phyloP scores from a whole-genome alignment of 2,113 vertebrate genomes.

The Pitta sordida region DNA sequence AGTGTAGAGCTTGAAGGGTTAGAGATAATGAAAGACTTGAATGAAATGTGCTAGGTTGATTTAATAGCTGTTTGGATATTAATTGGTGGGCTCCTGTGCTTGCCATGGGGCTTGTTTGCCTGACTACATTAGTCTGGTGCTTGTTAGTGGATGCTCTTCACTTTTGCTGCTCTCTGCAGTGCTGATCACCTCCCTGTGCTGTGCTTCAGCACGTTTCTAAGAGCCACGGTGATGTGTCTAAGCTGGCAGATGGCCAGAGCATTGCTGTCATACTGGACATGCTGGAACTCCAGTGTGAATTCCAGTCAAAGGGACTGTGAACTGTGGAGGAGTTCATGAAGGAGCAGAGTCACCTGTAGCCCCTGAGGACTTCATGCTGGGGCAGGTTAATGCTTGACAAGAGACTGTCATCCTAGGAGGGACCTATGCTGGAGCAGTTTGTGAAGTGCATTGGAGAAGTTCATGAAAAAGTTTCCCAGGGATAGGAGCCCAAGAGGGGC shows the following conservation, averaged over 20 bases:
- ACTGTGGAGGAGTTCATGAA: neutral
- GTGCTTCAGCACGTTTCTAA: neutral
- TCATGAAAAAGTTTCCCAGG: neutral
- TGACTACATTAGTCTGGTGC: neutral
- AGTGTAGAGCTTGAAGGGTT: accelerated
- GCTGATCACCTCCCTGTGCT: neutral
- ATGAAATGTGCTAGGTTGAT: neutral
- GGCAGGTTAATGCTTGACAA: neutral
- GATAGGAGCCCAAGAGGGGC: neutral
- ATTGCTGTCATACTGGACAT: neutral
- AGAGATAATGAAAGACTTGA: neutral
- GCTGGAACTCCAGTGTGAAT: neutral
- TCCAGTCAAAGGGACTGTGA: neutral
- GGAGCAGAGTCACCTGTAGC: neutral
- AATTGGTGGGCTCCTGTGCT: neutral
- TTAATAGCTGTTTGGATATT: neutral
- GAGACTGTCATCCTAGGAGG: neutral
- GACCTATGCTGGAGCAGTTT: neutral
- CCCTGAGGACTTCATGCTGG: neutral
- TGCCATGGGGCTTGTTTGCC: neutral
- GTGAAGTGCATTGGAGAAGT: neutral
- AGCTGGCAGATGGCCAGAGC: neutral
- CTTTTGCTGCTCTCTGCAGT: neutral
- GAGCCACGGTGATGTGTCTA: neutral
- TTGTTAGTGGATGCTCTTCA: neutral